A percentile compares a stretch with the other conserved stretches of the same genome.
phyloP scores from a whole-genome alignment of 2,888 invertebrate species.

The Acleris holmiana region DNA sequence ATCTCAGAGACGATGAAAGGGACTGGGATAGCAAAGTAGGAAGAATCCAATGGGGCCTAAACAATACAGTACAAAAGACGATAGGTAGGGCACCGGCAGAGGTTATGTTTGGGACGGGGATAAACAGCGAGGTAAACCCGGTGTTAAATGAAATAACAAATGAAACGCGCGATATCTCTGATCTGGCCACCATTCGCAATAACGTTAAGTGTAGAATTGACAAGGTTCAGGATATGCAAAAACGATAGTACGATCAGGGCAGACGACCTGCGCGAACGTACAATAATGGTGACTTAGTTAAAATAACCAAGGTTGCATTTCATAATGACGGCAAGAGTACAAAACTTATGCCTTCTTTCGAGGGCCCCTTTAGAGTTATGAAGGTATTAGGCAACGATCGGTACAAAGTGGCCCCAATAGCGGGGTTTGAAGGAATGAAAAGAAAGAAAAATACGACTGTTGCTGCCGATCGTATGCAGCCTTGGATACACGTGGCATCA shows the following conservation, averaged over 20 bases:
- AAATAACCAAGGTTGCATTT: conserved; percentile 19
- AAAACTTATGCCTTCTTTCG: conserved; percentile 15
- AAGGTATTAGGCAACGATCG: conserved; percentile 30
- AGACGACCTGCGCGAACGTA: conserved; percentile 18
- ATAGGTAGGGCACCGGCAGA: conserved; percentile 49
- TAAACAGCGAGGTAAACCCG: conserved; percentile 16
- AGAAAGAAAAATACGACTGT: conserved; percentile 10
- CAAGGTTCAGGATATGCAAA: conserved; percentile 11
- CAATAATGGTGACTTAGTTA: conserved; percentile 13
- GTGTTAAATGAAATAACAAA: conserved; percentile 1
- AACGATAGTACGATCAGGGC: conserved; percentile 17
- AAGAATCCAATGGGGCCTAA: too few species aligned
- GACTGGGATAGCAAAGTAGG: too few species aligned
- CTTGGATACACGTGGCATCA: too few species aligned
- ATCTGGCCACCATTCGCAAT: background rate
- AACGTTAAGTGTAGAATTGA: conserved; percentile 13
- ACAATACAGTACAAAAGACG: background rate
- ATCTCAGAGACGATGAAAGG: too few species aligned
- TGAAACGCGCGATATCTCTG: background rate
- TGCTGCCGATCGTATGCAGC: background rate
- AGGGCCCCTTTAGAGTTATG: conserved; percentile 21
- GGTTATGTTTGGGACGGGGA: background rate
- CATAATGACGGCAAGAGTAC: conserved; percentile 29
- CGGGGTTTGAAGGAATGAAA: conserved; percentile 20
- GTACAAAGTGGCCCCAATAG: conserved; percentile 22